Evolutionary conservation across 2,797 vertebrate genomes (phyloP).

Genomic region (Ceryle rudis): DNA sequence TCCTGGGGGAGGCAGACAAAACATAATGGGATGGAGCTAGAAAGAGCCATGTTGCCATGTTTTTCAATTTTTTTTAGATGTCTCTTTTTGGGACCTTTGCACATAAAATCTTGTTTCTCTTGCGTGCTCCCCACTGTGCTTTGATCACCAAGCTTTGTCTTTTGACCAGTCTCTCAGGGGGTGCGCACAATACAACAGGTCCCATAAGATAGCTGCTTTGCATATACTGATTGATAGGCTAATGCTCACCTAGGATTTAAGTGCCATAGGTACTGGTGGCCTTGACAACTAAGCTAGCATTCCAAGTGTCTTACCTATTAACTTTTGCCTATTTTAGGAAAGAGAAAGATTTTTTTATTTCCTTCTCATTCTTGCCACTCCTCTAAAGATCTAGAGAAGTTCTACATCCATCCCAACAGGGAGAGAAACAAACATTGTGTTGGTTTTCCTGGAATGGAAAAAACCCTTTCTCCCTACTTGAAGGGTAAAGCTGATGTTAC

Average conservation of each 20-base stretch:
- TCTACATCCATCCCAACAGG: neutral
- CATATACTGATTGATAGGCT: neutral
- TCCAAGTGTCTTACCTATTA: neutral
- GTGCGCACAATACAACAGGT: neutral
- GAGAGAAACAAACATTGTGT: neutral
- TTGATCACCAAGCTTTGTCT: neutral
- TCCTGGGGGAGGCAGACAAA: neutral
- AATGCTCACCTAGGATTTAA: neutral
- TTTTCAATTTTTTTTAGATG: neutral
- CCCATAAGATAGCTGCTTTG: neutral
- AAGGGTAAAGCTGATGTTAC: neutral
- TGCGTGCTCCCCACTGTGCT: fast-evolving
- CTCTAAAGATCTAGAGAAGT: neutral
- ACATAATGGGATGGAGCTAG: neutral
- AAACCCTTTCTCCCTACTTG: neutral
- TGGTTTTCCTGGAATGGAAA: neutral
- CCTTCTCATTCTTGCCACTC: neutral
- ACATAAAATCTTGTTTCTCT: neutral
- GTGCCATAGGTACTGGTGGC: no score
- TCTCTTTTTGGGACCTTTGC: neutral
- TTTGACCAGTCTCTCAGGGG: fast-evolving
- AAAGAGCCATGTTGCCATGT: neutral
- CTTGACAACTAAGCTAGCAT: neutral
- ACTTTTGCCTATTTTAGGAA: neutral
- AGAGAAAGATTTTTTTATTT: neutral